Evolutionary conservation across 2,888 invertebrate species (phyloP).

Genomic region (Acrobasis consociella): DNA sequence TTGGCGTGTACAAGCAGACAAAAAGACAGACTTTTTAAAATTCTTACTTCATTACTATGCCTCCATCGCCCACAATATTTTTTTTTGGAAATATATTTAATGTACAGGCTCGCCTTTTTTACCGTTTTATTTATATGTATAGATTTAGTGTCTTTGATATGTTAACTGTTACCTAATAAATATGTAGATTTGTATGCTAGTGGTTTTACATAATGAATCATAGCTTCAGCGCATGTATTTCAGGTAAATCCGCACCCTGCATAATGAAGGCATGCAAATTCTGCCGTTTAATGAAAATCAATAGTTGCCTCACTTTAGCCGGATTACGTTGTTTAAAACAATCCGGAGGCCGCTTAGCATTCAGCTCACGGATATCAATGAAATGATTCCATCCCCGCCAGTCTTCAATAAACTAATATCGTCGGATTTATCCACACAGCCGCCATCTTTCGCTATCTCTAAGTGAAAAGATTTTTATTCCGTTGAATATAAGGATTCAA

Average conservation of each 20-base stretch:
- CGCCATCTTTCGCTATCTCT: slow-evolving; percentile 3
- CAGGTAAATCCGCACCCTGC: not conserved
- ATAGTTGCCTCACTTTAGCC: slow-evolving; percentile 13
- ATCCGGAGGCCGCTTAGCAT: slow-evolving; percentile 21
- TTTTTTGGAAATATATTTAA: no score
- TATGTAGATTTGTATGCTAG: no score
- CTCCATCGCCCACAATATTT: no score
- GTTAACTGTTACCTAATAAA: no score
- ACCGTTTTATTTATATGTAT: no score
- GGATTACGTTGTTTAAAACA: slow-evolving; percentile 25
- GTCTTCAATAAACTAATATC: slow-evolving; percentile 22
- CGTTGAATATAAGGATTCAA: slow-evolving; percentile 5
- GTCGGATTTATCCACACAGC: slow-evolving; percentile 9
- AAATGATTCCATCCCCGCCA: slow-evolving; percentile 14
- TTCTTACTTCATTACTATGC: no score
- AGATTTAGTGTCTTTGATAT: no score
- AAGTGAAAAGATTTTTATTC: not conserved
- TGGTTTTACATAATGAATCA: not conserved
- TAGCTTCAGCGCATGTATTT: not conserved
- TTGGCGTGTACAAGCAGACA: no score
- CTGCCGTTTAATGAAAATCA: slow-evolving; percentile 11
- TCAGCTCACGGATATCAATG: slow-evolving; percentile 21
- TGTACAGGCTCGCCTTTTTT: no score
- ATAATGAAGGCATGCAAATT: slow-evolving; percentile 8
- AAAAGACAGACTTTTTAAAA: no score